Percentiles rank a stretch among this genome's conserved stretches.
These are phyloP conservation scores for Bombus impatiens DNA, from an alignment of 1,140 invertebrate genomes.

Conservation along the genomic window DNA sequence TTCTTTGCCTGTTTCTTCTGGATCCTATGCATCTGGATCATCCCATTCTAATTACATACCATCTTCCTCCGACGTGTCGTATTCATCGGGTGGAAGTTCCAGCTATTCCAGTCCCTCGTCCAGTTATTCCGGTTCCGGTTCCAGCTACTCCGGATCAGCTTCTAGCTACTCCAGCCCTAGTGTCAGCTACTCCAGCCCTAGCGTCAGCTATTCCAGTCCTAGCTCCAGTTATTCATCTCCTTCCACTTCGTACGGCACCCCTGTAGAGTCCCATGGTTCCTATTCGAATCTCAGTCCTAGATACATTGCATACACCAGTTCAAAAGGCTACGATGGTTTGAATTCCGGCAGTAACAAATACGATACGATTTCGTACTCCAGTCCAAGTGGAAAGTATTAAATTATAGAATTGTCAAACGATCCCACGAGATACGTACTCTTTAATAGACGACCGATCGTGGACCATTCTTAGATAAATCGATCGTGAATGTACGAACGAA, in stretches of 20 bases:
- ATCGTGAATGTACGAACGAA: too few species aligned
- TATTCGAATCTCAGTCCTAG: slow-evolving; percentile 72
- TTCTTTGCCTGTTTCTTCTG: slow-evolving; percentile 68
- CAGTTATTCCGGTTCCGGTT: slow-evolving; percentile 44
- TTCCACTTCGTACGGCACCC: slow-evolving; percentile 52
- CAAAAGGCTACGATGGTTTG: slow-evolving; percentile 63
- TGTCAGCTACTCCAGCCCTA: slow-evolving; percentile 48
- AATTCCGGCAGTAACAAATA: slow-evolving; percentile 68
- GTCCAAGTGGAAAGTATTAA: slow-evolving; percentile 70
- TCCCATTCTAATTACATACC: slow-evolving; percentile 68
- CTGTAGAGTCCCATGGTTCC: slow-evolving; percentile 66
- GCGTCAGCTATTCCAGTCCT: slow-evolving; percentile 25
- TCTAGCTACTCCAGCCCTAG: slow-evolving; percentile 52
- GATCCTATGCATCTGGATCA: slow-evolving; percentile 41
- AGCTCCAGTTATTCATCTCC: slow-evolving; percentile 53
- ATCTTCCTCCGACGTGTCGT: slow-evolving; percentile 60
- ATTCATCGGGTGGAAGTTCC: slow-evolving; percentile 63
- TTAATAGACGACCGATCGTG: neutral
- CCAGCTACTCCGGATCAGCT: slow-evolving; percentile 57
- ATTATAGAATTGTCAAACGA: neutral
- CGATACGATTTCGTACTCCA: slow-evolving; percentile 81
- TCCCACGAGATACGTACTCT: neutral
- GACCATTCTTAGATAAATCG: neutral
- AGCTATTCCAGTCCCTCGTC: slow-evolving; percentile 58
- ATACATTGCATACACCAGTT: slow-evolving; percentile 66